Evolutionary conservation across 2,797 vertebrate genomes (phyloP), one percentile per base, ranked within the genome.

Genomic region (Thaleichthys pacificus): DNA sequence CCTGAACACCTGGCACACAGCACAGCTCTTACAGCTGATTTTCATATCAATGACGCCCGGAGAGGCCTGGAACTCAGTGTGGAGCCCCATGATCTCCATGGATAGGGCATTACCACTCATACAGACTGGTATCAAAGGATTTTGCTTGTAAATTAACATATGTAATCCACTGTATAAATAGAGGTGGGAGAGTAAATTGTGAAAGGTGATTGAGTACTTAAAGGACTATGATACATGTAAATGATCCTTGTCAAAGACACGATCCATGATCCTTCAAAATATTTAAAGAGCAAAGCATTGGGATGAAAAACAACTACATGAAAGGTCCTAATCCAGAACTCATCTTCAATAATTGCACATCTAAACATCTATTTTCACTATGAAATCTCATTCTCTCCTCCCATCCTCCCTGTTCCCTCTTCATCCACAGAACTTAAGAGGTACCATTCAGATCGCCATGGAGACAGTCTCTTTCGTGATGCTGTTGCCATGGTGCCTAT

Each of bases 401-500:
- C 73, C 69, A 58, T 24, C 68, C 63, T 42, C 22, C 5, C 69
- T 76, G 71, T 70, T 61, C 57, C 26, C 74, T 78, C 80, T 85
- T 80, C 79, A 78, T 80, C 73, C 77, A 76, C 78, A 73, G 80
- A 79, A 76, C 85, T 91, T 84, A 71, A 82, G 84, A 85, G 76
- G 84, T 75, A 61, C 84, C 60, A 74, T 83, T 85, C 77, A 69
- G 68, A 84, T 93, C 87, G 69, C 90, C 91, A 93, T 91, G 91
- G 91, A 63, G 82, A 93, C 87, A 57, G 80, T 81, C 82, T 83
- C 88, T 91, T 91, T 92, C 82, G 89, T 87, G 86, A 88, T 88
- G 84, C 83, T 70, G 93, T 93, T 93, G 88, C 91, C 91, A 93
- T 93, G 86, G 86, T 74, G 56, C 64, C 85, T 79, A 80, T 90